Evolutionary conservation across 2,888 invertebrate species (phyloP), one percentile per base, ranked within the genome.

Genomic region (Poecilobothrus nobilitatus): DNA sequence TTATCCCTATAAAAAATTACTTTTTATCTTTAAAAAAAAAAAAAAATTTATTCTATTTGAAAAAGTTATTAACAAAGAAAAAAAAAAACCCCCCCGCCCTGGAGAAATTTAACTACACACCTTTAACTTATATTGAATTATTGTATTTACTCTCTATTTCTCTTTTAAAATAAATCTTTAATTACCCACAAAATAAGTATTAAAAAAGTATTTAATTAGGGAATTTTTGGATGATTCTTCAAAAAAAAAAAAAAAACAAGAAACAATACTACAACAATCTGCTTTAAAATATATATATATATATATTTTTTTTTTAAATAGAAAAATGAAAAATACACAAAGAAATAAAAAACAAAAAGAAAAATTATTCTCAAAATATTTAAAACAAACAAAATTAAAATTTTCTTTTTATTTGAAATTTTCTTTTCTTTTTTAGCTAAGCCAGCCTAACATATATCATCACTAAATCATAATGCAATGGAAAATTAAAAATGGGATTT

Each of bases 401-500:
- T 61, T 27, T 61, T 53, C 27, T 27, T 27, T 33, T 61, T 61
- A 34, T 34, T 64, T n/a, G 33, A 34, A 64, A 34, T 65, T 33
- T 41, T 53, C 61, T n/a, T 68, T 37, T 71, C 70, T 70, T 70
- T 71, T 74, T 76, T 74, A 80, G 78, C 77, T 78, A 78, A 80
- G 77, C 78, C 79, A 78, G 78, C 78, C 77, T 79, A 79, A 78
- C 78, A 78, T 77, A 76, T 78, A 77, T 77, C 78, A 77, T 76
- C 79, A 78, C 73, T 78, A 76, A 78, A 76, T 74, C 71, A 71
- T 71, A 75, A 76, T 74, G 73, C 74, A 72, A 75, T 53, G 53
- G 53, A 53, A 18, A 53, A 53, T 53, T 53, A 18, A 53, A 73
- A 73, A 53, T 53, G 53, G 53, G 53, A 53, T 53, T 37, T 37